These are phyloP conservation scores for Myripristis jacobus DNA, from an alignment of 2,797 vertebrate genomes.

Conservation along the genomic window DNA sequence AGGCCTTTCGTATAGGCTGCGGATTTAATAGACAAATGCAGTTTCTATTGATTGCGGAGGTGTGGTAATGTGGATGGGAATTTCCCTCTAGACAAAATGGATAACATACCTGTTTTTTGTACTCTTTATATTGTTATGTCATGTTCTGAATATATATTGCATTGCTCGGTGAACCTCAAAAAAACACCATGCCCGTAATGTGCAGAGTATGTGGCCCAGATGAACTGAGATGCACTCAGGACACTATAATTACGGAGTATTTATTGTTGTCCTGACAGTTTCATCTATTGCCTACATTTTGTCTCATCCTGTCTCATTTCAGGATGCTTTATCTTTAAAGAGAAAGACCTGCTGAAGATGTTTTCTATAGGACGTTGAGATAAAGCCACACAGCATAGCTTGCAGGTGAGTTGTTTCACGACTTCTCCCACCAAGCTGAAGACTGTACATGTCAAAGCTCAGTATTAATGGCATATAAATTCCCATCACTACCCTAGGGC, in stretches of 20 bases:
- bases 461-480: slow-evolving; percentile 30
- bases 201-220: slow-evolving; percentile 10
- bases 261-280: slow-evolving; percentile 34
- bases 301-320: slow-evolving; percentile 46
- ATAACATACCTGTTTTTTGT: not conserved
- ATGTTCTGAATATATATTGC: not conserved
- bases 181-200: not conserved
- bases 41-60: not conserved
- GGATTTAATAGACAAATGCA: slow-evolving; percentile 3
- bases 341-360: slow-evolving; percentile 13
- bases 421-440: slow-evolving; percentile 24
- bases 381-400: slow-evolving; percentile 13
- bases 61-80: not conserved
- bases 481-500: slow-evolving; percentile 10
- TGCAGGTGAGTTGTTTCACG: slow-evolving; percentile 14
- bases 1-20: slow-evolving; percentile 10
- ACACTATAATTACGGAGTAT: slow-evolving; percentile 22
- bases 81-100: not conserved
- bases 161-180: not conserved
- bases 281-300: slow-evolving; percentile 38
- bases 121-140: not conserved
- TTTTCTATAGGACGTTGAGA: slow-evolving; percentile 20
- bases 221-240: not conserved
- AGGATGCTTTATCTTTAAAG: slow-evolving; percentile 41
- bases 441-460: slow-evolving; percentile 15